Evolutionary conservation across 2,888 invertebrate species (phyloP).

Genomic region (Pilophorus perplexus): DNA sequence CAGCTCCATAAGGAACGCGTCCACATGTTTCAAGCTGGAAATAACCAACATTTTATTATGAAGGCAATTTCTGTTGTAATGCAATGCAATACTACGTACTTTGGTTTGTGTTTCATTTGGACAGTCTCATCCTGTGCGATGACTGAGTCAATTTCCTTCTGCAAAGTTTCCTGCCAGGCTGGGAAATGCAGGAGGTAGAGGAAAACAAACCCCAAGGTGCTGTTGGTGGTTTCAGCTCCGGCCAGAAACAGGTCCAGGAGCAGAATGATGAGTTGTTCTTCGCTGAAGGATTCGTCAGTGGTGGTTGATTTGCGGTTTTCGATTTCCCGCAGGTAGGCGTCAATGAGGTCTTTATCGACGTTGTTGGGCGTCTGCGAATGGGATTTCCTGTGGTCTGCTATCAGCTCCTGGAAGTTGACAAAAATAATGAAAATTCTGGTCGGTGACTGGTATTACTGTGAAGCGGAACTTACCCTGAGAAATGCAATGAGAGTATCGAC

Average conservation of each 20-base stretch:
- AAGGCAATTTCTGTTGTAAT: too few species aligned
- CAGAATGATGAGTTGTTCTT: constrained; percentile 44
- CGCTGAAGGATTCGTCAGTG: constrained; percentile 52
- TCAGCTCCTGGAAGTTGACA: constrained; percentile 48
- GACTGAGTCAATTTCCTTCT: constrained; percentile 45
- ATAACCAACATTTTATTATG: neutral
- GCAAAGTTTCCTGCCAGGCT: constrained; percentile 43
- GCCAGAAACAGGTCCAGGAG: constrained; percentile 45
- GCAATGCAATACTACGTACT: too few species aligned
- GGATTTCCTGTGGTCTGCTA: constrained; percentile 48
- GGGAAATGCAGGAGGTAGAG: constrained; percentile 46
- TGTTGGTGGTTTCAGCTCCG: constrained; percentile 46
- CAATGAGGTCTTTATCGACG: constrained; percentile 60
- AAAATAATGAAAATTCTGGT: neutral
- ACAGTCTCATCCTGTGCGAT: constrained; percentile 32
- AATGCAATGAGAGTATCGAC: constrained; percentile 39
- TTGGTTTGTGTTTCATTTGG: constrained; percentile 27
- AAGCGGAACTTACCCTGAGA: constrained; percentile 44
- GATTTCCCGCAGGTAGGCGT: constrained; percentile 64
- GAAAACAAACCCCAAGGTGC: constrained; percentile 43
- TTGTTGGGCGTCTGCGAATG: constrained; percentile 5
- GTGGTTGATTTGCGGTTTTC: constrained; percentile 51
- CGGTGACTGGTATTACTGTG: too few species aligned
- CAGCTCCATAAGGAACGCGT: constrained; percentile 58
- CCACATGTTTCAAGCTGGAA: constrained; percentile 56